Base-by-base conservation (phyloP, 2,888 invertebrate genomes). In the Thera obeliscata region DNA sequence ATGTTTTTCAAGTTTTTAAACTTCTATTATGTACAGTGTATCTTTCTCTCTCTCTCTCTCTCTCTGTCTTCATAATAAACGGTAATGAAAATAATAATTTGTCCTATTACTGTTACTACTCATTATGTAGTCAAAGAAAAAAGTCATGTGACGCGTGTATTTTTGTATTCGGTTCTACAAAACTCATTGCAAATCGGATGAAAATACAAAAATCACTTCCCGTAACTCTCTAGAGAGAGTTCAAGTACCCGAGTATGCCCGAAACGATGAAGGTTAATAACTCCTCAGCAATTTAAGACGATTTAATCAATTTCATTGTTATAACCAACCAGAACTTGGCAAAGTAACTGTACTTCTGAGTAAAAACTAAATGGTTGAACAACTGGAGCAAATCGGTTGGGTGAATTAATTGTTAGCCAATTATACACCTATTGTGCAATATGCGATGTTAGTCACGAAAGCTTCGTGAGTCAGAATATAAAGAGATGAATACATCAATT, bases 321-420 rank as follows among this genome's bases (percentile, higher is more conserved):
- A 82, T 85, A 83, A 83, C 82, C 82, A 76, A 78, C 81, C 85
- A 87, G 89, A 88, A 85, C 85, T 84, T 82, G 79, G 86, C 82
- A 88, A 86, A 84, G 65, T 93, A 93, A 91, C 92, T 85, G 93
- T 93, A 89, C 88, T 89, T 84, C 83, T 81, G 84, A 81, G 85
- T 88, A 92, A 93, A 91, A 93, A 91, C 86, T 87, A 87, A 90
- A 91, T 91, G 89, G 89, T 78, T 89, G 52, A 90, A 89, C 89
- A 92, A 93, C 89, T 92, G 91, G 93, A 92, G 91, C 93, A 87
- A 91, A 93, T 92, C 92, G 84, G 85, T 83, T 86, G 83, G 85
- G 83, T 83, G 85, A 80, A 85, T 80, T 91, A 90, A 91, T 93
- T 88, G 87, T 83, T 74, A 77, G 78, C 81, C 89, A 90, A 91